Evolutionary conservation across 2,113 vertebrate genomes (phyloP), one percentile per base, ranked within the genome.

Genomic region (Heterochromis multidens): DNA sequence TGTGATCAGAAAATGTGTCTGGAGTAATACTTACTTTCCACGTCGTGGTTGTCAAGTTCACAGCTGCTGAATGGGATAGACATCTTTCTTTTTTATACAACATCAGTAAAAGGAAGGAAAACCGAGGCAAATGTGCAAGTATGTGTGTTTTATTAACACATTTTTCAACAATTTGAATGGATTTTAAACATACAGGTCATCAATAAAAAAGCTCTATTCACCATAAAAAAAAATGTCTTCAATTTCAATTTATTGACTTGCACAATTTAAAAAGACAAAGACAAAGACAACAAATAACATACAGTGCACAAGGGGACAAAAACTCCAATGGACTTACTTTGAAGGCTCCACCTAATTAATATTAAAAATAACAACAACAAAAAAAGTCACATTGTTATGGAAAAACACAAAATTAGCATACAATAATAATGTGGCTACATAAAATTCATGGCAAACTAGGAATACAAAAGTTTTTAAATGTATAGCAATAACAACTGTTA

Each of bases 1-100:
- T 79, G 77, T 77, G 85, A 90, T 84, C 57, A 65, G 82, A 72
- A 88, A 77, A 74, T 65, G 29, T 82, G 61, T 31, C 40, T 49
- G 29, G 79, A 88, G 84, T 92, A 87, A 70, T 37, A 35, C 86
- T 92, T 90, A 82, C 86, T 81, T 89, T 74, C 89, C 59, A 52
- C 70, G 79, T 74, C 82, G 72, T 89, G 87, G 63, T 84, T 77
- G 57, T 63, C 58, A 84, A 82, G 40, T 56, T 80, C 46, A 81
- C 88, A 87, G 79, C 87, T 88, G 83, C 35, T 77, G 67, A 82
- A 72, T 23, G 12, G 79, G 43, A 82, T 4, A 54, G 14, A 77
- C 33, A 59, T 77, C 74, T 81, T 63, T 63, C 35, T 79, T 79
- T 61, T 84, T 70, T 80, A 4, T 43, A 37, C 56, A 62, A 6